Conservation (phyloP, 2,888 invertebrate genomes). For the Euzetes globulus region DNA sequence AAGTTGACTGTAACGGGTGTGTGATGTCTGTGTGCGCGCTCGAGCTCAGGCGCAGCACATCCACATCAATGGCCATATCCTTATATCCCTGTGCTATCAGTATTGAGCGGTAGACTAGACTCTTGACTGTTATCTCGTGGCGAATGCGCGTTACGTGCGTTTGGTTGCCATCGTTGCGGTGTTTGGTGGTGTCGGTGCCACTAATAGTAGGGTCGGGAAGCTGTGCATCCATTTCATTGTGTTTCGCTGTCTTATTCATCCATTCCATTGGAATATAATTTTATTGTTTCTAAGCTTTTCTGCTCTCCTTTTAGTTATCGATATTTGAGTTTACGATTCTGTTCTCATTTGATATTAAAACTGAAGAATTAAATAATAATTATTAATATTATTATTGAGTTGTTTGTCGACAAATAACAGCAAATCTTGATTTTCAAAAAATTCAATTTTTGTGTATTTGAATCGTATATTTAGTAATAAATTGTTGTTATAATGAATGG, state of each 20-base stretch:
- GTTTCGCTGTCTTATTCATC: conserved; percentile 22
- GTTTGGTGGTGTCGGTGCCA: background rate
- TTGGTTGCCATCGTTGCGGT: conserved; percentile 24
- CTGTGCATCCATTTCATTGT: conserved; percentile 29
- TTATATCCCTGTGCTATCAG: background rate
- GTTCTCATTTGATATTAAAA: background rate
- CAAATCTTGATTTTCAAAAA: background rate
- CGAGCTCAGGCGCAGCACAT: conserved; percentile 9
- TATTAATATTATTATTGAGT: background rate
- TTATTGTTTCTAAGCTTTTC: conserved; percentile 20
- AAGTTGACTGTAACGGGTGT: conserved; percentile 1
- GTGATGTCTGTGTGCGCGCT: conserved; percentile 1
- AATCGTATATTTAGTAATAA: background rate
- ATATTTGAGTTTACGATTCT: background rate
- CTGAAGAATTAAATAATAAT: background rate
- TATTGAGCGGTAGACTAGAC: no score
- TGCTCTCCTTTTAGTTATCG: conserved; percentile 15
- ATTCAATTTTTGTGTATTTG: conserved; percentile 4
- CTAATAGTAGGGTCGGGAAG: conserved; percentile 24
- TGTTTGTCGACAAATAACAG: background rate
- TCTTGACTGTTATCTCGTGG: background rate
- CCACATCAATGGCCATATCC: conserved; percentile 10
- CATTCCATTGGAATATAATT: conserved; percentile 15
- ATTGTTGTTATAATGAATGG: conserved; percentile 8
- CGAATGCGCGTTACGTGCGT: conserved; percentile 28